Evolutionary conservation across 1,140 invertebrate species (phyloP).

Genomic region (Caerostris darwini): DNA sequence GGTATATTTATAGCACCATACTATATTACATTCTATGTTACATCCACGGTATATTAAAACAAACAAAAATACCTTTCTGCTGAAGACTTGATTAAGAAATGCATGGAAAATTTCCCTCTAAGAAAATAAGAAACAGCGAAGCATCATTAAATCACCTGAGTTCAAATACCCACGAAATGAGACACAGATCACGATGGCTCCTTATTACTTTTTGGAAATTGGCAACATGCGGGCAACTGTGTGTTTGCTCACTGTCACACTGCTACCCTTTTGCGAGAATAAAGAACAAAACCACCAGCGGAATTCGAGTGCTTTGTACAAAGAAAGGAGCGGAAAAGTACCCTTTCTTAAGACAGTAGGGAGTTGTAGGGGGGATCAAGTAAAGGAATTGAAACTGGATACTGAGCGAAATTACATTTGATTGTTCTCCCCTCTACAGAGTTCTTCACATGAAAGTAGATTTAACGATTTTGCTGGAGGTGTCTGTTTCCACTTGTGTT

Average conservation of each 20-base stretch:
- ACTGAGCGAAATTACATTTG: slow-evolving; percentile 50
- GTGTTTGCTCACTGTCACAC: slow-evolving; percentile 12
- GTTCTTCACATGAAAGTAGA: slow-evolving; percentile 49
- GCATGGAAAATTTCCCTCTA: neutral
- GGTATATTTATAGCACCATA: no score
- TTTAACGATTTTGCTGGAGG: slow-evolving; percentile 49
- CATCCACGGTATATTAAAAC: no score
- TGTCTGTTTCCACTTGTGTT: slow-evolving; percentile 8
- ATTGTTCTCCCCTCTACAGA: slow-evolving; percentile 16
- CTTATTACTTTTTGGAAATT: slow-evolving; percentile 35
- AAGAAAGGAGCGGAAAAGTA: neutral
- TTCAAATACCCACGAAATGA: neutral
- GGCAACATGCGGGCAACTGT: slow-evolving; percentile 37
- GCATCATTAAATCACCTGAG: neutral
- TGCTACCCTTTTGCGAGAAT: neutral
- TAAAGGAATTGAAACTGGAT: slow-evolving; percentile 24
- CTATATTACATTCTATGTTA: no score
- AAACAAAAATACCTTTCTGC: no score
- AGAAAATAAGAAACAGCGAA: neutral
- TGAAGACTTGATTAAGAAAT: neutral
- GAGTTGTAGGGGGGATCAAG: neutral
- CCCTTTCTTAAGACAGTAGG: neutral
- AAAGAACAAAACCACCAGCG: slow-evolving; percentile 37
- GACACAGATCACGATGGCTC: neutral
- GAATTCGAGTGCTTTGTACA: slow-evolving; percentile 52